These are phyloP conservation scores for Sciurus niger DNA, from an alignment of 2,113 vertebrate species.

Conservation along the genomic window DNA sequence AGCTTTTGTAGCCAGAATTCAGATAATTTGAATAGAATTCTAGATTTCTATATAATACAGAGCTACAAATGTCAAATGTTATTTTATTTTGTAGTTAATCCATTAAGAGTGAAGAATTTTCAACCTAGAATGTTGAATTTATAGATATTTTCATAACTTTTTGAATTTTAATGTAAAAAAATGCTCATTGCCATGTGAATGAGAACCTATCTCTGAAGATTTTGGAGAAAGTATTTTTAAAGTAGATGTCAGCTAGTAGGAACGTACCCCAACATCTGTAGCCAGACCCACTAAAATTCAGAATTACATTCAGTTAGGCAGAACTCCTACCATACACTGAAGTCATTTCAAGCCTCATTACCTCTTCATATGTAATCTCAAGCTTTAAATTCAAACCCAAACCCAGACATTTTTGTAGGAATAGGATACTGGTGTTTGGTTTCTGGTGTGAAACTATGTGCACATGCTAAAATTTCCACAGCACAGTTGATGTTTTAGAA, in stretches of 20 bases:
- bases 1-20: background rate
- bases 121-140: background rate
- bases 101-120: background rate
- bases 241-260: background rate
- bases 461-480: background rate
- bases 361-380: background rate
- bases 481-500: background rate
- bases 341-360: background rate
- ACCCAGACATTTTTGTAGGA: background rate
- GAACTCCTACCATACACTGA: background rate
- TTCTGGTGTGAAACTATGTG: background rate
- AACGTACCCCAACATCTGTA: background rate
- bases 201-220: background rate
- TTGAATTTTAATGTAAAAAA: slow-evolving; percentile 14
- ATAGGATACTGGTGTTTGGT: background rate
- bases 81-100: background rate
- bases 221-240: background rate
- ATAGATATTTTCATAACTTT: background rate
- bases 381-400: background rate
- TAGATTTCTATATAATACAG: background rate
- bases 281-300: background rate
- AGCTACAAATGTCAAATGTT: background rate
- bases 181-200: background rate
- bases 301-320: background rate
- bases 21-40: background rate